A percentile compares a stretch with the other conserved stretches of the same genome.
phyloP scores from a whole-genome alignment of 2,113 vertebrate genomes.

The Ceyx margarethae region DNA sequence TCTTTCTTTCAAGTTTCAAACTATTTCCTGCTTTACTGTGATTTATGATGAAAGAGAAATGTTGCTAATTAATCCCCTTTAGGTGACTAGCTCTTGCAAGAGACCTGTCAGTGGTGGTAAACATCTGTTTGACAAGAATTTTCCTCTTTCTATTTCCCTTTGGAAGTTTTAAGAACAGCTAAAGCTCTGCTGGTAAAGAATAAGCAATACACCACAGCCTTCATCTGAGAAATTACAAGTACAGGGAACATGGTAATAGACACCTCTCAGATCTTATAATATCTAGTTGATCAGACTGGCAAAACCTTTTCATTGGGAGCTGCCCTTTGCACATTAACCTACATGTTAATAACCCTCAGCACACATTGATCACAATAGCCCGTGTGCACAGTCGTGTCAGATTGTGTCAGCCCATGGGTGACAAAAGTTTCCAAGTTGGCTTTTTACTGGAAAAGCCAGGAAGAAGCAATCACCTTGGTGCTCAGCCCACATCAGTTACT shows the following conservation, averaged over 20 bases:
- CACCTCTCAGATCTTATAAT: neutral
- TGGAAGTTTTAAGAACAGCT: neutral
- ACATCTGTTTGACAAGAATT: neutral
- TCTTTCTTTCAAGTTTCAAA: conserved; percentile 28
- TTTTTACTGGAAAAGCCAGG: neutral
- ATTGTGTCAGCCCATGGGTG: neutral
- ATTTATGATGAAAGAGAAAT: conserved; percentile 24
- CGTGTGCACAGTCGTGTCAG: neutral
- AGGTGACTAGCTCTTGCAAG: conserved; percentile 4
- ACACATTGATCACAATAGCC: rapidly evolving
- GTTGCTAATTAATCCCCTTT: neutral
- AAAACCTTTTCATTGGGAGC: conserved; percentile 3
- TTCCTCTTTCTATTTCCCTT: neutral
- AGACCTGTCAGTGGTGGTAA: neutral
- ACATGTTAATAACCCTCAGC: neutral
- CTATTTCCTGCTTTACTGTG: conserved; percentile 27
- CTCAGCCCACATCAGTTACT: neutral
- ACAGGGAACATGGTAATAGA: neutral
- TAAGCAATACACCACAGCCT: neutral
- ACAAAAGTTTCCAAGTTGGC: neutral
- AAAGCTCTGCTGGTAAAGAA: neutral
- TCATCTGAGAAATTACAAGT: conserved; percentile 2
- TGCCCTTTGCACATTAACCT: neutral
- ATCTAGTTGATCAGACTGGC: neutral
- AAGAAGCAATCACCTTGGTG: neutral